A percentile compares a stretch with the other conserved stretches of the same genome.
Evolutionary conservation across 2,888 invertebrate genomes (phyloP).

Genomic region (Sarcophaga rosellei): DNA sequence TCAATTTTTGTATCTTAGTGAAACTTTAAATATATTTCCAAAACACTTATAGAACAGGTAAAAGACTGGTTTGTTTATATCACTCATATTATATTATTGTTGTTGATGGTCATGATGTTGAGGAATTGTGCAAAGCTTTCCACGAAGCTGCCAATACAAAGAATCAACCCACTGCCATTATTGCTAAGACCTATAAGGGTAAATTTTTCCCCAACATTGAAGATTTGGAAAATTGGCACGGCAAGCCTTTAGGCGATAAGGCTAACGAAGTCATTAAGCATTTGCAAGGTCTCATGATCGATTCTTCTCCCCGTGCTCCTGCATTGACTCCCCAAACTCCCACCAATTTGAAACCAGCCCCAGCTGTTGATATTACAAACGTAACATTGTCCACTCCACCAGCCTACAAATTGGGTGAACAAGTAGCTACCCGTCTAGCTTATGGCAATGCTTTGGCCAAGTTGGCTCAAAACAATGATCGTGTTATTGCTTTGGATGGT

Average conservation of each 20-base stretch:
- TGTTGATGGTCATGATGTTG: constrained; percentile 98
- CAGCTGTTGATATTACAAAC: constrained; percentile 87
- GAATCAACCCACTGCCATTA: constrained; percentile 94
- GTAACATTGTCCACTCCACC: constrained; percentile 91
- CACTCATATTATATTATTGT: no score
- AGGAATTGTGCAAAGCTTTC: constrained; percentile 94
- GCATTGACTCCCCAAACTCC: constrained; percentile 86
- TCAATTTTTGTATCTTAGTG: no score
- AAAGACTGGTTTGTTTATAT: no score
- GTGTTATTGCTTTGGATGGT: constrained; percentile 97
- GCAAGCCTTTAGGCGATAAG: constrained; percentile 95
- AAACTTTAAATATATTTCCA: no score
- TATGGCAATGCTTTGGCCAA: constrained; percentile 97
- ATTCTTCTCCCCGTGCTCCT: constrained; percentile 71
- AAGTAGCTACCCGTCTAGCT: constrained; percentile 94
- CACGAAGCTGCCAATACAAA: constrained; percentile 88
- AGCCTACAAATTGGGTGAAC: constrained; percentile 88
- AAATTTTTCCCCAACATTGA: constrained; percentile 94
- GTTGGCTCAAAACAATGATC: constrained; percentile 87
- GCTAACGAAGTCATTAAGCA: constrained; percentile 87
- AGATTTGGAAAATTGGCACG: constrained; percentile 98
- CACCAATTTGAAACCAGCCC: constrained; percentile 86
- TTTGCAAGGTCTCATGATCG: constrained; percentile 83
- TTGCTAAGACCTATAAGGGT: constrained; percentile 98
- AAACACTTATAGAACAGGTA: no score